Evolutionary conservation across 1,140 invertebrate genomes (phyloP), one percentile per base, ranked within the genome.

Genomic region (Condylostylus longicornis): DNA sequence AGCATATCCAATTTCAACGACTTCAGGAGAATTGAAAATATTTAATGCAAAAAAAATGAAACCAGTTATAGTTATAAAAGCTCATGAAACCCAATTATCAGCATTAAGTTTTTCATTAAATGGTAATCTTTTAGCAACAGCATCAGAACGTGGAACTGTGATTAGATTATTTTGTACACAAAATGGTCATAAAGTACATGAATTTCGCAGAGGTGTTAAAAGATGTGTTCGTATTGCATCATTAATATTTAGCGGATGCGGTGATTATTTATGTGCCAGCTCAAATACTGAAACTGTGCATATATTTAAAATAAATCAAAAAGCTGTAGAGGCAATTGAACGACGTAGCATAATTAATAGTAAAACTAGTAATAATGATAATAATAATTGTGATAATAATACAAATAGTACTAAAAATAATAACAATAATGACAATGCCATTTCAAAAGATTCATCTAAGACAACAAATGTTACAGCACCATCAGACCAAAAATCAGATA

Each of bases 201-300:
- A 98, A 65, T 95, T 98, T 63, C 74, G 93, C 37, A 75, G 95
- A 42, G 94, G 95, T 35, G 82, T 98, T 14, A 96, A 91, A 64
- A 73, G 93, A 64, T 95, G 79, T 68, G 93, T 90, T 7, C 74
- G 75, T 41, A 97, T 98, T 52, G 81, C 82, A 46, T 91, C 87
- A 43, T 65, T 98, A 45, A 80, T 85, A 17, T 98, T 98, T 67
- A 90, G 86, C 53, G 87, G 90, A 66, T 37, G 18, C n/a, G 82
- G 84, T n/a, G 67, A 75, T 43, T 95, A 80, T 60, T 69, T 98
- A 17, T 85, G 82, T 53, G 85, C 83, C 48, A 91, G 90, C 25
- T 94, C 87, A 48, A 98, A 98, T 64, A 97, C 94, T 15, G 94
- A 98, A 70, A 98, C 95, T 18, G 85, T 98, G 46, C 95, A 98